Evolutionary conservation across 2,797 vertebrate species (phyloP).

Genomic region (Hemibagrus guttatus): DNA sequence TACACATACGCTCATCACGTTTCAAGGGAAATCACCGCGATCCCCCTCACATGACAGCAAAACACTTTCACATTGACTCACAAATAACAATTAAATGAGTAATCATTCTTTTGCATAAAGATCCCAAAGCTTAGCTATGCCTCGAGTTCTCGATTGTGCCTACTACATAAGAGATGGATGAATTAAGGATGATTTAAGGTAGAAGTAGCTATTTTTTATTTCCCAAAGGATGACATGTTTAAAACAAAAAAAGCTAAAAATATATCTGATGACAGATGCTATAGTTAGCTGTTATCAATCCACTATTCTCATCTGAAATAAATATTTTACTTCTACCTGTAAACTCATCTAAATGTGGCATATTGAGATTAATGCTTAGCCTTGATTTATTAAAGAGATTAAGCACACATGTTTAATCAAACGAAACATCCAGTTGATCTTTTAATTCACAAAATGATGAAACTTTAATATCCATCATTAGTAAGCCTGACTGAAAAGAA

Average conservation of each 20-base stretch:
- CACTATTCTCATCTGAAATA: no score
- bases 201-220: constrained; percentile 31
- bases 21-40: constrained; percentile 40
- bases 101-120: constrained; percentile 33
- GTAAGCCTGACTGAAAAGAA: not conserved
- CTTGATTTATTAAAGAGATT: not conserved
- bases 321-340: no score
- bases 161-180: not conserved
- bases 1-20: constrained; percentile 25
- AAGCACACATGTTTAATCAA: no score
- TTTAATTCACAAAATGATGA: not conserved
- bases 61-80: constrained; percentile 45
- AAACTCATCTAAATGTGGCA: not conserved
- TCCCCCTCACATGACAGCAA: constrained; percentile 35
- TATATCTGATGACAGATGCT: not conserved
- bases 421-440: not conserved
- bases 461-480: not conserved
- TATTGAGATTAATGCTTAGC: not conserved
- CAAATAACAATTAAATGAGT: constrained; percentile 30
- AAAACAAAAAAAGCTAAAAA: not conserved
- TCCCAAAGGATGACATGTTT: not conserved
- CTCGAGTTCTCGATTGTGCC: not conserved
- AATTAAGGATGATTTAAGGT: constrained; percentile 4
- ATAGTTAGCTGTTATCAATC: not conserved
- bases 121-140: not conserved